Evolutionary conservation across 2,113 vertebrate species (phyloP).

Genomic region (Heliornis fulica): DNA sequence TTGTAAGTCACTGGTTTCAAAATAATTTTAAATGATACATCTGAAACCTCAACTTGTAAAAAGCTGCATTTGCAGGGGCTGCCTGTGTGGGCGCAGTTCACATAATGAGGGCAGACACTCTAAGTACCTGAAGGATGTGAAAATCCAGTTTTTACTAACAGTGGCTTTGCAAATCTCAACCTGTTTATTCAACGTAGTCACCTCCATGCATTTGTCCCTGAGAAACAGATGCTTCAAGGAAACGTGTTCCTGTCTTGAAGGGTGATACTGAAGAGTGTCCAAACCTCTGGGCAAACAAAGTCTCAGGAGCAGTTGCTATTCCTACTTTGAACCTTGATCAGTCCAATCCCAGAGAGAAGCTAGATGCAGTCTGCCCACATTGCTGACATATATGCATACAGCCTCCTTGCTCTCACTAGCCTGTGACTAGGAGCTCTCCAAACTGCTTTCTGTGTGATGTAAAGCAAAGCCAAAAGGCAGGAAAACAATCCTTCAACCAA

Average conservation of each 20-base stretch:
- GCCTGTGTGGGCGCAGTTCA: neutral
- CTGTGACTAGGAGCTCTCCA: neutral
- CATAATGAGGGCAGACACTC: neutral
- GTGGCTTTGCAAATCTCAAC: neutral
- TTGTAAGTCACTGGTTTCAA: neutral
- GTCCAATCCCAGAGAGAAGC: neutral
- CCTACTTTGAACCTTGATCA: neutral
- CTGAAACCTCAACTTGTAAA: neutral
- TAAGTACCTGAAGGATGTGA: neutral
- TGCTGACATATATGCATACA: neutral
- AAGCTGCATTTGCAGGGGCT: neutral
- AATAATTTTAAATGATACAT: conserved; percentile 13
- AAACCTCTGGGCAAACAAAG: neutral
- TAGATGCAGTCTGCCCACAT: neutral
- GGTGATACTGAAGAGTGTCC: neutral
- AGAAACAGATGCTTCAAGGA: neutral
- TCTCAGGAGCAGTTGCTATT: neutral
- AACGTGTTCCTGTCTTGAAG: neutral
- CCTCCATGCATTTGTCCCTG: neutral
- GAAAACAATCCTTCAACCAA: neutral
- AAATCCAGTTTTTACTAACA: neutral
- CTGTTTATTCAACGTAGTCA: neutral
- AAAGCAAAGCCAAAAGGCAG: neutral
- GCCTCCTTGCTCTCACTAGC: neutral
- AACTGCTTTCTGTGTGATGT: neutral